Conservation (phyloP, 2,113 vertebrate genomes). For the Anguilla rostrata region DNA sequence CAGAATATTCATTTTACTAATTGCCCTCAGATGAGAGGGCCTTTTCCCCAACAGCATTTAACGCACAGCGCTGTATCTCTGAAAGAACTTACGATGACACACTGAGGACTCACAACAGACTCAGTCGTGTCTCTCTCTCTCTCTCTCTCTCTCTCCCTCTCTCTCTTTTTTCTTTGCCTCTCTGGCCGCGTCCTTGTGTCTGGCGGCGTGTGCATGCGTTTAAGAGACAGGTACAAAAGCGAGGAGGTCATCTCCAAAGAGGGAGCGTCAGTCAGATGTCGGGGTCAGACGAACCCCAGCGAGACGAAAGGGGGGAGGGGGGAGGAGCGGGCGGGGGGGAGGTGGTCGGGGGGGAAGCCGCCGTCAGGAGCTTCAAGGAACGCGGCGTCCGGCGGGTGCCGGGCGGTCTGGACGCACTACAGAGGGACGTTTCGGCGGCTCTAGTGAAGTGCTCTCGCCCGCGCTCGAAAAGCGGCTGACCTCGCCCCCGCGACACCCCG, state of each 20-base stretch:
- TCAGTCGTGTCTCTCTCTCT: slow-evolving; percentile 45
- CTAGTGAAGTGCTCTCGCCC: slow-evolving; percentile 47
- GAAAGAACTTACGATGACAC: neutral
- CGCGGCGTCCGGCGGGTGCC: slow-evolving; percentile 48
- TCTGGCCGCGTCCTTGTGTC: neutral
- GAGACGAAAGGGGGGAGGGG: neutral
- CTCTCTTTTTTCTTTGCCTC: neutral
- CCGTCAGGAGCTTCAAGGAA: slow-evolving; percentile 40
- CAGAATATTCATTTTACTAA: neutral
- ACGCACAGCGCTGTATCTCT: neutral
- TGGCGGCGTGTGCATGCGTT: neutral
- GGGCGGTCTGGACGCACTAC: slow-evolving; percentile 48
- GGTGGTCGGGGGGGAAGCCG: neutral
- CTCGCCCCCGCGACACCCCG: slow-evolving; percentile 54
- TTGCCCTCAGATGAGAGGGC: too few species aligned
- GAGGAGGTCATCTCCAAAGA: neutral
- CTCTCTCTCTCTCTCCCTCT: neutral
- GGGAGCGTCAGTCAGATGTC: neutral
- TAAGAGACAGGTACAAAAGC: neutral
- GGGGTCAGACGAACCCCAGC: slow-evolving; percentile 2
- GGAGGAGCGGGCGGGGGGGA: neutral
- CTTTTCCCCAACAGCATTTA: neutral
- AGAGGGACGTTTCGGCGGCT: slow-evolving; percentile 52
- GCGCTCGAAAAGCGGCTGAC: slow-evolving; percentile 50
- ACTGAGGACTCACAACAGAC: slow-evolving; percentile 47